These are phyloP conservation scores for Eristalis intricaria DNA, from an alignment of 2,888 invertebrate genomes.

Conservation along the genomic window DNA sequence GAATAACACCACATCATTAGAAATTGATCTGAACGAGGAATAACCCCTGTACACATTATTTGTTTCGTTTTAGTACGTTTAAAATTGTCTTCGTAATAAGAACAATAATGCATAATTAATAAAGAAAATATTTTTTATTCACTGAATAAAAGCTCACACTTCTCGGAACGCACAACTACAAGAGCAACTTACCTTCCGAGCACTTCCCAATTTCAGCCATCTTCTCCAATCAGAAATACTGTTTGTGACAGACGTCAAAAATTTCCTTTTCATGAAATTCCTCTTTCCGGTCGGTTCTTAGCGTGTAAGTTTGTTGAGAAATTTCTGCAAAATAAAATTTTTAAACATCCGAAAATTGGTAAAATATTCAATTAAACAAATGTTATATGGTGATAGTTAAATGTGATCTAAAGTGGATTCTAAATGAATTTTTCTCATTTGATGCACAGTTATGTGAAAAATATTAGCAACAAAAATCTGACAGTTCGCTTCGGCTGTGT, in stretches of 20 bases:
- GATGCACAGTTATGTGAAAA: neutral
- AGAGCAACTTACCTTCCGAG: neutral
- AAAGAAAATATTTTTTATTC: no score
- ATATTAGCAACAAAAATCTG: constrained; percentile 25
- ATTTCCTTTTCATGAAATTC: constrained; percentile 77
- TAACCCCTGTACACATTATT: no score
- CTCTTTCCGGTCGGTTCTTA: constrained; percentile 80
- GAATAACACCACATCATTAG: no score
- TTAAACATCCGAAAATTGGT: constrained; percentile 76
- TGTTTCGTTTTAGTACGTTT: no score
- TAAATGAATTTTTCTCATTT: constrained; percentile 15
- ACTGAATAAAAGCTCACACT: no score
- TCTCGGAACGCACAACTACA: neutral
- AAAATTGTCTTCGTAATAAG: no score
- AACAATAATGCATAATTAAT: no score
- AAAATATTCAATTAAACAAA: constrained; percentile 35
- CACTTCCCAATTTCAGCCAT: constrained; percentile 33
- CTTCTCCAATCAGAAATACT: constrained; percentile 23
- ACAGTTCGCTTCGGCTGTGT: constrained; percentile 46
- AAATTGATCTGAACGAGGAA: no score
- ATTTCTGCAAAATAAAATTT: constrained; percentile 74
- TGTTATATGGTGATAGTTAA: constrained; percentile 11
- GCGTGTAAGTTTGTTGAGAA: constrained; percentile 78
- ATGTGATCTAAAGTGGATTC: constrained; percentile 12
- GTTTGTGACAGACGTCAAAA: constrained; percentile 76